A percentile compares a stretch with the other conserved stretches of the same genome.
These are phyloP conservation scores for Macrotis lagotis DNA, from an alignment of 2,113 vertebrate genomes.

Conservation along the genomic window DNA sequence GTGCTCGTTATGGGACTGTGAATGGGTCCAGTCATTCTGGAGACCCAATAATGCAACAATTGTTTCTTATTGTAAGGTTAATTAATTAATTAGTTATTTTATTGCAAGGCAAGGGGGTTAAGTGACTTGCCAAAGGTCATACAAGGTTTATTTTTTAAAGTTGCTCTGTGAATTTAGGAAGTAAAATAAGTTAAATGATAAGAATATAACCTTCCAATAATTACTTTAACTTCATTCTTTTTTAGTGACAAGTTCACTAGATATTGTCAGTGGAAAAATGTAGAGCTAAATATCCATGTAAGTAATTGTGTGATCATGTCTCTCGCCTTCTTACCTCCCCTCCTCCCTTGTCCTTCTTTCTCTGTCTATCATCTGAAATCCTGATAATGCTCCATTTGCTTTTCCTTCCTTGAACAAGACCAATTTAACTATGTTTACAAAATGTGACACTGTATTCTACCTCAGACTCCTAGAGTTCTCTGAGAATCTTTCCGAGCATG, in stretches of 20 bases:
- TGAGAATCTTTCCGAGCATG: neutral
- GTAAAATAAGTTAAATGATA: neutral
- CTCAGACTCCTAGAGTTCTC: neutral
- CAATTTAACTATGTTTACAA: neutral
- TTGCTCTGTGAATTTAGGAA: neutral
- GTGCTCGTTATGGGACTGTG: neutral
- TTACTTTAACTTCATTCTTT: slow-evolving; percentile 36
- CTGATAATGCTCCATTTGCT: neutral
- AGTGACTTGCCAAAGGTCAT: too few relatives aligned
- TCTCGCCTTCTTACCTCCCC: neutral
- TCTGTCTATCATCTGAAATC: neutral
- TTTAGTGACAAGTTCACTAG: slow-evolving; percentile 97
- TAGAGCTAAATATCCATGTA: slow-evolving; percentile 99
- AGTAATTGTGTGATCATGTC: slow-evolving; percentile 80
- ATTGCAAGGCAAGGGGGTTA: too few relatives aligned
- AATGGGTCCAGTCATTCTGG: neutral
- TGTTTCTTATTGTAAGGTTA: neutral
- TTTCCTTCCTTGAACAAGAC: neutral
- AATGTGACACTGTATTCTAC: neutral
- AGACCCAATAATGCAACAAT: too few relatives aligned
- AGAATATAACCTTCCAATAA: slow-evolving; percentile 46
- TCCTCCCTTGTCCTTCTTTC: neutral
- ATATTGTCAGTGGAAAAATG: slow-evolving; percentile 99
- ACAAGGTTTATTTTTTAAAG: rapidly evolving
- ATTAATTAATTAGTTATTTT: too few relatives aligned